A percentile compares a stretch with the other conserved stretches of the same genome.
These are phyloP conservation scores for Cecropterus lyciades DNA, from an alignment of 1,140 invertebrate genomes.

Conservation along the genomic window DNA sequence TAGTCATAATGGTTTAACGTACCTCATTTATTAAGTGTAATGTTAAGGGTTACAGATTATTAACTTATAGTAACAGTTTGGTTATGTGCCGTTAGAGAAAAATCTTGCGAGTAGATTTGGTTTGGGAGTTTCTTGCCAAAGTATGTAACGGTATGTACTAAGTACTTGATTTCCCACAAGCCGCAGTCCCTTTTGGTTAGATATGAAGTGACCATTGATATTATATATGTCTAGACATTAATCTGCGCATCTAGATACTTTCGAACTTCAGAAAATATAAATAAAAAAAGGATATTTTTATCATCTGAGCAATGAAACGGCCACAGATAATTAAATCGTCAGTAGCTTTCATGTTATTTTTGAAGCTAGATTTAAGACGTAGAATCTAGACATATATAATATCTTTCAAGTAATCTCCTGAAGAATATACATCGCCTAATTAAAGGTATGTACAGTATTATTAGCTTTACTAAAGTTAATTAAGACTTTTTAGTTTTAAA, in stretches of 20 bases:
- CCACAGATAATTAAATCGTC: no score
- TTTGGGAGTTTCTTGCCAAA: constrained; percentile 50
- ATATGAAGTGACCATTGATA: not conserved
- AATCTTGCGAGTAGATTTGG: constrained; percentile 18
- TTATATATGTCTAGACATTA: no score
- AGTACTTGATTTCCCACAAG: constrained; percentile 49
- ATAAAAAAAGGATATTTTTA: no score
- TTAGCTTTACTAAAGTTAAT: constrained; percentile 79
- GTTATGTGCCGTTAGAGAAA: constrained; percentile 20
- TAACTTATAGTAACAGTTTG: constrained; percentile 48
- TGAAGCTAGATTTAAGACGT: no score
- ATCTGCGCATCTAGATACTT: no score
- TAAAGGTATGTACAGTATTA: constrained; percentile 82
- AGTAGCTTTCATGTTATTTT: no score
- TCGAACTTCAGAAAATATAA: no score
- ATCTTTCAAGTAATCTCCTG: constrained; percentile 29
- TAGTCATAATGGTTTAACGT: constrained; percentile 81
- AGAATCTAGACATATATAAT: no score
- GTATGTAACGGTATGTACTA: constrained; percentile 43
- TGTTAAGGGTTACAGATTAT: constrained; percentile 67
- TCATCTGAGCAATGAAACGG: no score
- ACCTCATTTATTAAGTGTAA: constrained; percentile 79
- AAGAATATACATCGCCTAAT: constrained; percentile 57
- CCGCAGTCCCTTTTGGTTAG: constrained; percentile 18
- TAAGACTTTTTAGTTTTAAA: constrained; percentile 52